phyloP scores from a whole-genome alignment of 2,113 vertebrate genomes.

The Platichthys flesus region DNA sequence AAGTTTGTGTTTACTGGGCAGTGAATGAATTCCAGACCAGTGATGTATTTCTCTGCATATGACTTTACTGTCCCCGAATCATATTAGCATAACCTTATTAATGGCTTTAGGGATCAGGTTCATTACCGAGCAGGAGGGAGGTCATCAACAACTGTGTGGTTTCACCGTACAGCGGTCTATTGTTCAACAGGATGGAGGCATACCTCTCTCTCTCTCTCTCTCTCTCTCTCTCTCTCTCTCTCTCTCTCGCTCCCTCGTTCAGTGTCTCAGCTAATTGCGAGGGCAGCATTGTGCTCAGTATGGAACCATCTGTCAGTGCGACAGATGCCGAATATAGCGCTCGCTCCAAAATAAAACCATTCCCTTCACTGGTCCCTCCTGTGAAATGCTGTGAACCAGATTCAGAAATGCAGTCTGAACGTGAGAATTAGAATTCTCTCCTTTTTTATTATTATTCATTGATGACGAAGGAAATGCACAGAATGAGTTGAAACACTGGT shows the following conservation, averaged over 20 bases:
- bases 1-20: constrained; percentile 57
- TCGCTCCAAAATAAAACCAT: constrained; percentile 47
- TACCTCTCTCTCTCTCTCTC: constrained; percentile 2
- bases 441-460: constrained; percentile 1
- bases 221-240: not conserved
- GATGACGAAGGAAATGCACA: constrained; percentile 1
- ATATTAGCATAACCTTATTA: constrained; percentile 72
- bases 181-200: constrained; percentile 22
- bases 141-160: constrained; percentile 58
- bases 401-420: constrained; percentile 28
- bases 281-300: constrained; percentile 56
- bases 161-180: constrained; percentile 43
- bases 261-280: constrained; percentile 58
- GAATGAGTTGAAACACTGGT: not conserved
- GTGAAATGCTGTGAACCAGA: constrained; percentile 28
- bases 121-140: constrained; percentile 62
- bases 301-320: constrained; percentile 69
- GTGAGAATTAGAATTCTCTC: not conserved
- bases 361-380: constrained; percentile 30
- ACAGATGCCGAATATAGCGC: constrained; percentile 49
- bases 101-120: constrained; percentile 66
- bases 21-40: constrained; percentile 41
- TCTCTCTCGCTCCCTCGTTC: not conserved
- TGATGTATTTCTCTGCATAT: constrained; percentile 53
- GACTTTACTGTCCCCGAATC: constrained; percentile 43